phyloP scores from a whole-genome alignment of 1,140 invertebrate genomes.

The Colletes gigas region DNA sequence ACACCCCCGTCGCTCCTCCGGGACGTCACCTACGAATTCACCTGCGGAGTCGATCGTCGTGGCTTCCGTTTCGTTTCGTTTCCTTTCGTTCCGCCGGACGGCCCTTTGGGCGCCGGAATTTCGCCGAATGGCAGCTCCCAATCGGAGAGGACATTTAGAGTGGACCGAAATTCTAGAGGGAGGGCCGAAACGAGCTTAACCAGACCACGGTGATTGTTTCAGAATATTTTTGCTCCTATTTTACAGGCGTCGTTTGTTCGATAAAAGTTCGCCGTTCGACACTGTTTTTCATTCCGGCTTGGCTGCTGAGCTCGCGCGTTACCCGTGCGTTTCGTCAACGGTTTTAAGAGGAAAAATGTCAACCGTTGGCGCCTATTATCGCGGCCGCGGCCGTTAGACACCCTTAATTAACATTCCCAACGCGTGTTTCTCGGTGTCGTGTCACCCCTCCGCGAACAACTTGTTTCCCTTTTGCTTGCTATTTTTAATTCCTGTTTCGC shows the following conservation, averaged over 20 bases:
- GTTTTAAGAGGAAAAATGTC: constrained; percentile 16
- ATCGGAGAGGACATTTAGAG: not conserved
- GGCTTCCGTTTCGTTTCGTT: constrained; percentile 23
- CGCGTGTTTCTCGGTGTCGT: not conserved
- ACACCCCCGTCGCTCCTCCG: not conserved
- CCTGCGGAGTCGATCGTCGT: constrained; percentile 36
- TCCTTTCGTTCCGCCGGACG: constrained; percentile 7
- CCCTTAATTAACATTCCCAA: constrained; percentile 17
- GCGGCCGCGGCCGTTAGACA: not conserved
- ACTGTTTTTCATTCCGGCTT: constrained; percentile 1
- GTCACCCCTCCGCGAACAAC: not conserved
- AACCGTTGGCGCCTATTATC: constrained; percentile 12
- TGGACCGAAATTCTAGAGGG: not conserved
- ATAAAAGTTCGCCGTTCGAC: not conserved
- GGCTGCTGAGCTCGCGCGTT: constrained; percentile 1
- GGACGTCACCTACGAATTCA: constrained; percentile 40
- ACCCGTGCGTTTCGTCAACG: constrained; percentile 1
- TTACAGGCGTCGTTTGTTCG: too few species aligned
- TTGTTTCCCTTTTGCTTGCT: constrained; percentile 8
- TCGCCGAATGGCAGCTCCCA: not conserved
- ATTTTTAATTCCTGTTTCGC: not conserved
- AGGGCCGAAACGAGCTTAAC: not conserved
- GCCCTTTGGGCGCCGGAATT: not conserved
- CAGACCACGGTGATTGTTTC: too few species aligned
- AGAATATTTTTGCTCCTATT: too few species aligned